Percentiles rank a stretch among this genome's conserved stretches.
phyloP scores from a whole-genome alignment of 2,888 invertebrate genomes.

The Nomada ruficornis region DNA sequence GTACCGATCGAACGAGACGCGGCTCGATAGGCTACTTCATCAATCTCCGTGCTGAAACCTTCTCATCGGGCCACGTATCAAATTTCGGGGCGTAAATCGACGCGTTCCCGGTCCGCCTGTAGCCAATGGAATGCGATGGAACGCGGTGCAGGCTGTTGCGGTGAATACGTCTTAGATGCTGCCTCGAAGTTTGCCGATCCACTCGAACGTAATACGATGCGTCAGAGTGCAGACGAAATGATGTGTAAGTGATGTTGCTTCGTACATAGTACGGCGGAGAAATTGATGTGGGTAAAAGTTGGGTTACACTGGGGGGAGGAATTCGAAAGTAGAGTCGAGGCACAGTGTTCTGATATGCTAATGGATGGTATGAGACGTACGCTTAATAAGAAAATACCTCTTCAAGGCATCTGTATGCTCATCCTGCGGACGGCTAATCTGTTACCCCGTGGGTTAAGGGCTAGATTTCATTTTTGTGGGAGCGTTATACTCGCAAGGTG shows the following conservation, averaged over 20 bases:
- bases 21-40: constrained; percentile 24
- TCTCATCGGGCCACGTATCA: constrained; percentile 1
- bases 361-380: no score
- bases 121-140: constrained; percentile 19
- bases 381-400: no score
- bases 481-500: no score
- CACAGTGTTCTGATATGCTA: no score
- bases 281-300: background rate
- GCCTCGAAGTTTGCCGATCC: constrained; percentile 17
- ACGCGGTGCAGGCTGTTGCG: constrained; percentile 4
- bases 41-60: constrained; percentile 9
- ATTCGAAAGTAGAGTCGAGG: background rate
- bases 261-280: background rate
- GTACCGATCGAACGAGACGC: constrained; percentile 20
- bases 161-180: constrained; percentile 12
- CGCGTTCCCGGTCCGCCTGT: constrained; percentile 2
- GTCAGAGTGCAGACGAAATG: constrained; percentile 1
- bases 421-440: no score
- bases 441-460: no score
- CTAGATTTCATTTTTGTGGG: no score
- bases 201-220: constrained; percentile 12
- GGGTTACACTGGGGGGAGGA: background rate
- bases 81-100: constrained; percentile 24
- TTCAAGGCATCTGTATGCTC: no score
- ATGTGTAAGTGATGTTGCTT: constrained; percentile 5